Evolutionary conservation across 2,113 vertebrate genomes (phyloP), one percentile per base, ranked within the genome.

Genomic region (Amblyornis subalaris): DNA sequence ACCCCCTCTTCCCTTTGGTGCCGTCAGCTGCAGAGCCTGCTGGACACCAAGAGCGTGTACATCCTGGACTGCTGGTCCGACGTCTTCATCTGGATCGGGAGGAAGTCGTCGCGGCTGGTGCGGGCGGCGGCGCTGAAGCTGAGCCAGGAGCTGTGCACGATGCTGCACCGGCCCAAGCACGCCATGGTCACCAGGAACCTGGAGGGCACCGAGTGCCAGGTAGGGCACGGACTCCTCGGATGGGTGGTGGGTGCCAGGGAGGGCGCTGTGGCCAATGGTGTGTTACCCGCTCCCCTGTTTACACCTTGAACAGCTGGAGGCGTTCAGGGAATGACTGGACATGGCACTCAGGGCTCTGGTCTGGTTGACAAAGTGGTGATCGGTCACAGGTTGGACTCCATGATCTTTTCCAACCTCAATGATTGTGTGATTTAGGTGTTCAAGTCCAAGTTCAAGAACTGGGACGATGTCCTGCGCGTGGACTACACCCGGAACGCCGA

Each of bases 401-500:
- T 40, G 77, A 16, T 47, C 29, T 48, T 67, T 53, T 35, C 62
- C 70, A 82, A 12, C 87, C 29, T 33, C 23, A 3, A 4, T 42
- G 8, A 11, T 48, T 61, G 17, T 55, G 62, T 61, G 48, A 4
- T 44, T 24, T 44, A 99, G 99, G 99, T 99, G 88, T 99, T 99
- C 94, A 99, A 99, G 89, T 99, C 99, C 85, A 99, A 99, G 95
- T 99, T 99, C 96, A 99, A 99, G 98, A 99, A 99, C 87, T 99
- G 99, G 99, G 99, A 99, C 0, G 99, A 99, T 0, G 99, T 99
- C 58, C 88, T 99, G 94, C 98, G 97, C 1, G 99, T 99, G 91
- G 99, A 99, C 92, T 99, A 99, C 96, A 99, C 99, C 42, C 98
- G 99, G 90, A 99, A 99, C 0, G 99, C 99, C 0, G 99, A 99